These are phyloP conservation scores for Coregonus sp. DNA, from an alignment of 2,797 vertebrate genomes.

Conservation along the genomic window DNA sequence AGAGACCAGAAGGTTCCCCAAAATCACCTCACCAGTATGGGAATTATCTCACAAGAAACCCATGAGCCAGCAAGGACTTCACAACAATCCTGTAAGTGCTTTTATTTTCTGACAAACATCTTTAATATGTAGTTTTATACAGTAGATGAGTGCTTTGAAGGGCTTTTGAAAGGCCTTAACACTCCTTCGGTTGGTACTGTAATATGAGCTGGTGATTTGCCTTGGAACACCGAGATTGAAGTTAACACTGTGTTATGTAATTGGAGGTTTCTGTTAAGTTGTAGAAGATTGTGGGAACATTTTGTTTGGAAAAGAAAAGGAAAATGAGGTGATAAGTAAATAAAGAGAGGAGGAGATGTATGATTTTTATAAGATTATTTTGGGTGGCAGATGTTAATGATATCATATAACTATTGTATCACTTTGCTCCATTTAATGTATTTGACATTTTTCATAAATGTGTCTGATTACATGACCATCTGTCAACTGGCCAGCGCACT, in stretches of 20 bases:
- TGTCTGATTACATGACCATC: neutral
- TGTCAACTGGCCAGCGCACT: neutral
- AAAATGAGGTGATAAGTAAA: too few relatives aligned
- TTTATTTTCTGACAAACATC: constrained; percentile 43
- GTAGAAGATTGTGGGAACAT: neutral
- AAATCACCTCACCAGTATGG: constrained; percentile 23
- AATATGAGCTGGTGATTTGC: neutral
- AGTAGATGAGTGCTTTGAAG: constrained; percentile 2
- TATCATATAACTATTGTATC: neutral
- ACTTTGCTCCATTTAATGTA: neutral
- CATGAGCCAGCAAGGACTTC: constrained; percentile 21
- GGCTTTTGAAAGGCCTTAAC: too few relatives aligned
- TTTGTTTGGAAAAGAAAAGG: too few relatives aligned
- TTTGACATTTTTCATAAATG: neutral
- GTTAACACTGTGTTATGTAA: neutral
- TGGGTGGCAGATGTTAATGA: neutral
- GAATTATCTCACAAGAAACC: constrained; percentile 43
- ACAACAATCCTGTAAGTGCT: constrained; percentile 38
- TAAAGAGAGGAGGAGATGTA: too few relatives aligned
- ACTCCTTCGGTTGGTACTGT: neutral
- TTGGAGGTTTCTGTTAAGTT: neutral
- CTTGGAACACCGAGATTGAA: too few relatives aligned
- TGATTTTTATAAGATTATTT: too few relatives aligned
- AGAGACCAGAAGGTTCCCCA: constrained; percentile 62
- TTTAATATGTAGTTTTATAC: constrained; percentile 38